These are phyloP conservation scores for Liopterus haemorrhoidalis DNA, from an alignment of 2,888 invertebrate species.

Conservation along the genomic window DNA sequence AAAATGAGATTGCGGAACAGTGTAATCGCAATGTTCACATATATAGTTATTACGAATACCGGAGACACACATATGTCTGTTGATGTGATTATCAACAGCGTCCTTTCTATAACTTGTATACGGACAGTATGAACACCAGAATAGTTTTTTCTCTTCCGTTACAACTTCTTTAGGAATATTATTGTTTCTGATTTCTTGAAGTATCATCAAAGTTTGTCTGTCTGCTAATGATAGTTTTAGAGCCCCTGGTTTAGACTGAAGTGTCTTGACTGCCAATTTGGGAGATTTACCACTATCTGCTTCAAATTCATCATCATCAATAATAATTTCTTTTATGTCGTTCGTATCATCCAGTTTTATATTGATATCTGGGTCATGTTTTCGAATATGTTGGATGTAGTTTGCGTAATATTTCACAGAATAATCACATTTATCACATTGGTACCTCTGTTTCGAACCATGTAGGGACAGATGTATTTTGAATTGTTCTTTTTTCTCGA, in stretches of 20 bases:
- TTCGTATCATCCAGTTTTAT: slow-evolving; percentile 41
- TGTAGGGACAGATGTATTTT: slow-evolving; percentile 76
- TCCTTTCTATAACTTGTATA: slow-evolving; percentile 69
- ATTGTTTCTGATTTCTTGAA: slow-evolving; percentile 51
- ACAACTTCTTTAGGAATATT: slow-evolving; percentile 43
- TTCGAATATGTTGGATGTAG: slow-evolving; percentile 73
- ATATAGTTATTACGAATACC: slow-evolving; percentile 55
- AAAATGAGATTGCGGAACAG: slow-evolving; percentile 66
- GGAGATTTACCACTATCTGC: slow-evolving; percentile 31
- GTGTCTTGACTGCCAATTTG: slow-evolving; percentile 45
- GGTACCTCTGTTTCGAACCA: slow-evolving; percentile 75
- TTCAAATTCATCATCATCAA: slow-evolving; percentile 38
- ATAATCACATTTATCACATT: slow-evolving; percentile 80
- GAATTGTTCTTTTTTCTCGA: slow-evolving; percentile 79
- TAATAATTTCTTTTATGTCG: slow-evolving; percentile 41
- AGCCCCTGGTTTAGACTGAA: slow-evolving; percentile 41
- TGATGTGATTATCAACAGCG: slow-evolving; percentile 67
- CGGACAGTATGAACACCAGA: slow-evolving; percentile 72
- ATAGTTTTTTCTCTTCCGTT: slow-evolving; percentile 56
- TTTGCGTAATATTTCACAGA: slow-evolving; percentile 83
- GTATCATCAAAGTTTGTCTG: slow-evolving; percentile 56
- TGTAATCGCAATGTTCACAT: slow-evolving; percentile 79
- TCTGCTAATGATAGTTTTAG: slow-evolving; percentile 56
- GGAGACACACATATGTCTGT: slow-evolving; percentile 61
- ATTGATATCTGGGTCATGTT: slow-evolving; percentile 65